phyloP scores from a whole-genome alignment of 2,797 vertebrate genomes.

The Hapalemur alaotrensis region DNA sequence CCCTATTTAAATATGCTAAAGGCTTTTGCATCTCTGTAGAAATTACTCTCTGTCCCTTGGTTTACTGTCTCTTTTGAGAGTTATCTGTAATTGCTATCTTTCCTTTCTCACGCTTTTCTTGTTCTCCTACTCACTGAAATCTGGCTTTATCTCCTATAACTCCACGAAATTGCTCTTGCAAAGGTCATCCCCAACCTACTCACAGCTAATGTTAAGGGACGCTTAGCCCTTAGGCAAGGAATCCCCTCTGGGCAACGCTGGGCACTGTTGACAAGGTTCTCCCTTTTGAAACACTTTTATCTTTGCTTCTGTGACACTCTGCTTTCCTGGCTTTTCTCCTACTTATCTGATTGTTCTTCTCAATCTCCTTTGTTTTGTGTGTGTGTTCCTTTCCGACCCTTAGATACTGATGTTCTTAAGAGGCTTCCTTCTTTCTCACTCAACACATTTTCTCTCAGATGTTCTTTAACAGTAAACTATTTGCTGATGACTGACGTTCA shows the following conservation, averaged over 20 bases:
- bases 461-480: not conserved
- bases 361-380: not conserved
- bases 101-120: not conserved
- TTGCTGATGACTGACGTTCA: not conserved
- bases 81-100: not conserved
- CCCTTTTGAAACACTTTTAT: not conserved
- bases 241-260: not conserved
- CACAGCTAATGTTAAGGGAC: not conserved
- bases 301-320: not conserved
- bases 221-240: not conserved
- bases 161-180: not conserved
- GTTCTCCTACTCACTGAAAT: not conserved
- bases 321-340: conserved; percentile 12
- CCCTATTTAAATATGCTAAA: not conserved
- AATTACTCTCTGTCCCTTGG: not conserved
- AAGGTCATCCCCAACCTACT: not conserved
- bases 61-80: not conserved
- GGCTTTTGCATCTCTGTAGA: not conserved
- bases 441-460: not conserved
- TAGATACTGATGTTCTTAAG: not conserved
- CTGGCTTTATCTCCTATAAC: not conserved
- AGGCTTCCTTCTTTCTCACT: not conserved
- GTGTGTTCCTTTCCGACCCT: not conserved
- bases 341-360: conserved; percentile 23
- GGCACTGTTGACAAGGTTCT: not conserved